Evolutionary conservation across 2,888 invertebrate genomes (phyloP).

Genomic region (Agrochola lota): DNA sequence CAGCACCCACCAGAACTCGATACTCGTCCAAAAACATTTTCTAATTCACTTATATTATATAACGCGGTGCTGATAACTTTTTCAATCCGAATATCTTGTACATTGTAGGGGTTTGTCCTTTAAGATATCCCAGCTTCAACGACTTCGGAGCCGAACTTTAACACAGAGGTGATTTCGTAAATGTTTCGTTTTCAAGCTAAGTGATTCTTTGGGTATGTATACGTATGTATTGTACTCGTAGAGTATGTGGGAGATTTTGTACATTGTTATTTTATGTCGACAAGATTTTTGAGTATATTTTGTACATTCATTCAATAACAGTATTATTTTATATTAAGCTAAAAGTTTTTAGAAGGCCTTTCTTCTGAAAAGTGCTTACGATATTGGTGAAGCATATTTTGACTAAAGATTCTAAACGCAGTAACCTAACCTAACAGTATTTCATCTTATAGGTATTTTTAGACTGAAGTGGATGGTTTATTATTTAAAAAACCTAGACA

Average conservation of each 20-base stretch:
- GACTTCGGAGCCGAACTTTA: conserved; percentile 54
- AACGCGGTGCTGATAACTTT: conserved; percentile 54
- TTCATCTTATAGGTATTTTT: neutral
- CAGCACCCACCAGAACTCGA: conserved; percentile 31
- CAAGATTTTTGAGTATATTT: conserved; percentile 6
- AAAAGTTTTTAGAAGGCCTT: neutral
- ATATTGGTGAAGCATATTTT: neutral
- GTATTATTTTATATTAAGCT: neutral
- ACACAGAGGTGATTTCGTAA: conserved; percentile 61
- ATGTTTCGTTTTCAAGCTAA: conserved; percentile 51
- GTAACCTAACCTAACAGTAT: neutral
- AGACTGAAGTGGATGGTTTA: too few species aligned
- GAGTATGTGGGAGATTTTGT: conserved; percentile 26
- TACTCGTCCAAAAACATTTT: conserved; percentile 51
- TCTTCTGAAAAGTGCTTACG: neutral
- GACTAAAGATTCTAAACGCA: neutral
- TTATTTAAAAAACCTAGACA: neutral
- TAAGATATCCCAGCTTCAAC: conserved; percentile 52
- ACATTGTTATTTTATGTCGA: neutral
- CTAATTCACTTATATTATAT: conserved; percentile 55
- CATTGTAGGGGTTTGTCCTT: conserved; percentile 59
- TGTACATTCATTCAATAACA: neutral
- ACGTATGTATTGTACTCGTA: neutral
- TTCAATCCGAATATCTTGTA: conserved; percentile 54
- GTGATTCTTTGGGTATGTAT: conserved; percentile 50